Evolutionary conservation across 2,113 vertebrate species (phyloP).

Genomic region (Hydrolagus affinis): DNA sequence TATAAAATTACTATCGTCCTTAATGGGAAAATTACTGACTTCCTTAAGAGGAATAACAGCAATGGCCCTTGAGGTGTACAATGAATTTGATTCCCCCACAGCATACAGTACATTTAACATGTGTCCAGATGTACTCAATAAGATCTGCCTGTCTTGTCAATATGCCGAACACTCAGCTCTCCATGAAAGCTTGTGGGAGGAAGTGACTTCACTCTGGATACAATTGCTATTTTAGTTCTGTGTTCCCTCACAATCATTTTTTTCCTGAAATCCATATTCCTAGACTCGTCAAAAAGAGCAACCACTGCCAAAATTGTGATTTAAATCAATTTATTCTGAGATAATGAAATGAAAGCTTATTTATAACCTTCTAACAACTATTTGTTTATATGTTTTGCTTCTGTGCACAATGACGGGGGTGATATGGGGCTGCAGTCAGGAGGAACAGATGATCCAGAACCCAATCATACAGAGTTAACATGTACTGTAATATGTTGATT

Average conservation of each 20-base stretch:
- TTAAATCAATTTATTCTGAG: neutral
- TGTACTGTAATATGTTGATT: no score
- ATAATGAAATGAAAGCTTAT: neutral
- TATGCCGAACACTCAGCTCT: neutral
- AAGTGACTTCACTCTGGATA: neutral
- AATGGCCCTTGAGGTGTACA: neutral
- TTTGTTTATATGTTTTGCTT: neutral
- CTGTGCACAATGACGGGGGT: no score
- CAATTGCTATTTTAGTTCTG: neutral
- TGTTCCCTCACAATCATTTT: neutral
- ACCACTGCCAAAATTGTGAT: neutral
- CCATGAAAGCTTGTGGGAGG: neutral
- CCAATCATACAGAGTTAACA: no score
- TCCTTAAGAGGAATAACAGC: neutral
- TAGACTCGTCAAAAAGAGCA: neutral
- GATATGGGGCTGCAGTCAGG: no score
- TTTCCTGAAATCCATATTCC: neutral
- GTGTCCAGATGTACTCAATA: neutral
- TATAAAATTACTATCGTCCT: constrained; percentile 2
- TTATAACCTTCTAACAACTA: neutral
- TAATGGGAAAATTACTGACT: no score
- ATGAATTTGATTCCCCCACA: neutral
- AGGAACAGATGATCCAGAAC: no score
- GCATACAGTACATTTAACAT: neutral
- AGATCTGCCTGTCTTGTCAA: neutral